Base-by-base conservation (phyloP, 2,797 vertebrate genomes). In the Bothrops alternatus region DNA sequence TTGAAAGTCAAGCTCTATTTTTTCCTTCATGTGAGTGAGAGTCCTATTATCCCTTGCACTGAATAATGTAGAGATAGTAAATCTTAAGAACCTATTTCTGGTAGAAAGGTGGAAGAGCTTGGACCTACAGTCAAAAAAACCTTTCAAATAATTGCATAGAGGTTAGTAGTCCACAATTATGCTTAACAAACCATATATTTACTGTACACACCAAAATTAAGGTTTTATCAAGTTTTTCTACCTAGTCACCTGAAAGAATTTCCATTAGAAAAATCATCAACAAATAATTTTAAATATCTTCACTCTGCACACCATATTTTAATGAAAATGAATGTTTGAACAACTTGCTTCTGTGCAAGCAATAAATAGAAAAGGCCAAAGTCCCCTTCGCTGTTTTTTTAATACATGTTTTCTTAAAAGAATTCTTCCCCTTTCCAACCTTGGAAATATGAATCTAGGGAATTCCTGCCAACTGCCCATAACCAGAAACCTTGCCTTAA, bases 1-100 rank as follows among this genome's bases (percentile, higher is more conserved):
- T 94, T 92, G 93, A 93, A 94, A 96, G 65, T 93, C 58, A 92
- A 95, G 32, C 69, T 91, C 32, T 32, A 85, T 92, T 92, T 93
- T 92, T 95, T 82, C 28, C 25, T 91, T 56, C 25, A 6, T 91
- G 85, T 90, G 73, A 87, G 61, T 65, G 65, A 91, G 63, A 93
- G 25, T 25, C 28, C 37, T 78, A 13, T 53, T 88, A 90, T 93
- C 42, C 60, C 87, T 14, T 78, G 23, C 3, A 89, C 23, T n/a
- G 57, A 85, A 88, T 89, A 93, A 89, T 85, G 69, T 86, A 82
- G n/a, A 82, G 57, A 10, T 88, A 78, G 86, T 32, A 20, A 85
- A 13, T 23, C 14, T 82, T 18, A 47, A 20, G 2, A 82, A 82
- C 20, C 73, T 47, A 82, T 82, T 47, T 82, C 10, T 82, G 20